phyloP scores from a whole-genome alignment of 2,888 invertebrate genomes.

The Stenchaetothrips biformis region DNA sequence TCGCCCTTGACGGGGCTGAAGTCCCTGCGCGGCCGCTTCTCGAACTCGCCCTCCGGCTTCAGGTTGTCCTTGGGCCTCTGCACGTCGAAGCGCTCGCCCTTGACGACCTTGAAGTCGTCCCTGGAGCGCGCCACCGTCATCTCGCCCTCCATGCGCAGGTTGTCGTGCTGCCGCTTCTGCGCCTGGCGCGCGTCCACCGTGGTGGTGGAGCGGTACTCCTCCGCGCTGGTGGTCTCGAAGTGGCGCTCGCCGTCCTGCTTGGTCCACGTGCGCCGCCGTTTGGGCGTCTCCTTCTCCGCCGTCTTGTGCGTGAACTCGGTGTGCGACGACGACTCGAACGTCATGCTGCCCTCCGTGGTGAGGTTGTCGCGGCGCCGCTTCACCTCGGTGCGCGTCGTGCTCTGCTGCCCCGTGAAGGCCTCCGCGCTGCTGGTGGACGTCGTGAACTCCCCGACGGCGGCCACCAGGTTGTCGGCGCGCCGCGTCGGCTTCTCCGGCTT shows the following conservation, averaged over 20 bases:
- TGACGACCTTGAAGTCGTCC: slow-evolving; percentile 51
- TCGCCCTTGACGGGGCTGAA: slow-evolving; percentile 42
- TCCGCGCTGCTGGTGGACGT: slow-evolving; percentile 39
- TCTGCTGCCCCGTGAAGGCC: slow-evolving; percentile 39
- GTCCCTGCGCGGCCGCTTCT: slow-evolving; percentile 42
- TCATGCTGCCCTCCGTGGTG: slow-evolving; percentile 50
- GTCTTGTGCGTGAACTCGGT: slow-evolving; percentile 59
- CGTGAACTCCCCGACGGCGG: slow-evolving; percentile 38
- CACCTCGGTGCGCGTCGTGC: slow-evolving; percentile 37
- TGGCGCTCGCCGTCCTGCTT: slow-evolving; percentile 65
- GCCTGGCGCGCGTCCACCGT: neutral
- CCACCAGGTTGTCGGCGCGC: slow-evolving; percentile 38
- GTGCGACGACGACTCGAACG: slow-evolving; percentile 60
- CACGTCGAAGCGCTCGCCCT: slow-evolving; percentile 47
- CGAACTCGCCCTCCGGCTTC: slow-evolving; percentile 47
- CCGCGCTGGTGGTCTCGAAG: slow-evolving; percentile 58
- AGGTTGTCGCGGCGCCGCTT: slow-evolving; percentile 40
- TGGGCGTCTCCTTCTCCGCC: slow-evolving; percentile 53
- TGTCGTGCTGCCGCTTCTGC: slow-evolving; percentile 36
- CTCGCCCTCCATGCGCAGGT: slow-evolving; percentile 53
- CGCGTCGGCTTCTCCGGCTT: slow-evolving; percentile 39
- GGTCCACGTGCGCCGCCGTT: slow-evolving; percentile 63
- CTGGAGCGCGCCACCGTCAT: slow-evolving; percentile 53
- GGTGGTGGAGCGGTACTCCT: slow-evolving; percentile 46
- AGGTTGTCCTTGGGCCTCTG: slow-evolving; percentile 44